Conservation (phyloP, 2,797 vertebrate species). For the Melanotaenia nigrans region DNA sequence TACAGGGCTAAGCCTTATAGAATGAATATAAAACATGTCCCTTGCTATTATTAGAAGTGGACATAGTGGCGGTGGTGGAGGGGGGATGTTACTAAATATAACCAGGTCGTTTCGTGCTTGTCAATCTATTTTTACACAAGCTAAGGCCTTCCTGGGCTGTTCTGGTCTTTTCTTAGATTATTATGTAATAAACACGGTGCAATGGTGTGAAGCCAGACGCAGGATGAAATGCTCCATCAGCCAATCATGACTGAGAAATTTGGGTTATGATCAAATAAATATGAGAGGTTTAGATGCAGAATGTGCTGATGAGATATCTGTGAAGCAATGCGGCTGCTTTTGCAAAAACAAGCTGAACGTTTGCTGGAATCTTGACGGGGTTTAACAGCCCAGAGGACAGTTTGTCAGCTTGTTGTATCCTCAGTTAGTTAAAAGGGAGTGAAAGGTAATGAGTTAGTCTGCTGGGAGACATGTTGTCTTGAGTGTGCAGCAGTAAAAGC, state of each 20-base stretch:
- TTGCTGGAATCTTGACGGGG: constrained; percentile 22
- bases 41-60: constrained; percentile 67
- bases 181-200: constrained; percentile 63
- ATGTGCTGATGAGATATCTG: constrained; percentile 15
- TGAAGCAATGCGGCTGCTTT: constrained; percentile 13
- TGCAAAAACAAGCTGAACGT: constrained; percentile 14
- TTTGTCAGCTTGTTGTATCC: constrained; percentile 46
- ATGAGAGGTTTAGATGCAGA: not conserved
- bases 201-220: constrained; percentile 29
- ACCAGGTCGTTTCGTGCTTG: constrained; percentile 51
- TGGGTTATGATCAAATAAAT: not conserved
- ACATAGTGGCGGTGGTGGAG: not conserved
- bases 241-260: constrained; percentile 7
- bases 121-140: constrained; percentile 66
- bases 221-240: constrained; percentile 35
- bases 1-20: constrained; percentile 18
- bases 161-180: constrained; percentile 59
- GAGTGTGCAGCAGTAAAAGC: constrained; percentile 36
- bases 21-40: constrained; percentile 44
- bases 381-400: constrained; percentile 50
- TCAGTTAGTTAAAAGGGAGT: constrained; percentile 20
- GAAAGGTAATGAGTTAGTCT: constrained; percentile 60
- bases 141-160: constrained; percentile 52
- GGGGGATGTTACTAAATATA: constrained; percentile 66
- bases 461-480: constrained; percentile 46